phyloP scores from a whole-genome alignment of 1,140 invertebrate species.

The Procambarus virginalis region DNA sequence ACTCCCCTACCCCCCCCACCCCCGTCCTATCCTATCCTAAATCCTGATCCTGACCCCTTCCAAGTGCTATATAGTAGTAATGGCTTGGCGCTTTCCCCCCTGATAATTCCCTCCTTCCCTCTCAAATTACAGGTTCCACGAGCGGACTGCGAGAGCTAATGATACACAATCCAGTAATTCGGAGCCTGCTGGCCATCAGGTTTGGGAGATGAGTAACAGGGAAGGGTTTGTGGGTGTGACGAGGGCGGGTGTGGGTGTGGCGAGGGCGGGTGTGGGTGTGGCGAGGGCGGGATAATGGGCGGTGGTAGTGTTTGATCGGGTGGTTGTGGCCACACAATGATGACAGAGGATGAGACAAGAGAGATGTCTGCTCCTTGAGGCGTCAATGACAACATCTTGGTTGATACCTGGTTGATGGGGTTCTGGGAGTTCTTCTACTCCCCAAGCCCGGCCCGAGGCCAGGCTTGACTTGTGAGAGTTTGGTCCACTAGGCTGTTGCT shows the following conservation, averaged over 20 bases:
- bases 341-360: neutral
- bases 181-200: neutral
- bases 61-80: too few relatives aligned
- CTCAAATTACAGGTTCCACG: neutral
- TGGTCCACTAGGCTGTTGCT: too few relatives aligned
- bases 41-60: too few relatives aligned
- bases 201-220: constrained; percentile 11
- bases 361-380: too few relatives aligned
- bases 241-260: constrained; percentile 11
- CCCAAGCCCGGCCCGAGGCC: too few relatives aligned
- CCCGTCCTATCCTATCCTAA: too few relatives aligned
- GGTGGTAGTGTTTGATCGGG: constrained; percentile 4
- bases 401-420: too few relatives aligned
- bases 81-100: too few relatives aligned
- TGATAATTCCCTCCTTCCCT: too few relatives aligned
- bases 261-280: neutral
- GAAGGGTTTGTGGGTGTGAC: neutral
- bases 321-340: neutral
- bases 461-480: too few relatives aligned
- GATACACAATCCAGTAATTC: constrained; percentile 21
- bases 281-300: constrained; percentile 1
- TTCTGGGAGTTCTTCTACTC: too few relatives aligned
- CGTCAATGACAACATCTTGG: too few relatives aligned
- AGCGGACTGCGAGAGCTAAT: neutral
- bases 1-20: neutral